These are phyloP conservation scores for Eidolon helvum DNA, from an alignment of 2,113 vertebrate species.

Conservation along the genomic window DNA sequence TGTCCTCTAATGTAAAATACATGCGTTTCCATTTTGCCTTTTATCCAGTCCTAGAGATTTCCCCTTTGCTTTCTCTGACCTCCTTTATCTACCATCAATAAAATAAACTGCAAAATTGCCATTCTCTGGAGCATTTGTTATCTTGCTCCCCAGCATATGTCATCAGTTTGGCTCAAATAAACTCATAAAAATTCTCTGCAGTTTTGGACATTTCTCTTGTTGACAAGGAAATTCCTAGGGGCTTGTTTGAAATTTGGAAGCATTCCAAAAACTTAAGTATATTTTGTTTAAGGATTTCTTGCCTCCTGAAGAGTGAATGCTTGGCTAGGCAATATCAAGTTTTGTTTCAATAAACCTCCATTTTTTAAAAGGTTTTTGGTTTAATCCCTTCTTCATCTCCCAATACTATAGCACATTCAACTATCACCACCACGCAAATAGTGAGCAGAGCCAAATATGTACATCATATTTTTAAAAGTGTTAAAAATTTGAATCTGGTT, in stretches of 20 bases:
- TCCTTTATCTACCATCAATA: neutral
- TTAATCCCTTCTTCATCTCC: neutral
- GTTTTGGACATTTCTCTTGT: neutral
- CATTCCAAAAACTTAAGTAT: neutral
- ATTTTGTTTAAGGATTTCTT: neutral
- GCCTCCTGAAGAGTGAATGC: neutral
- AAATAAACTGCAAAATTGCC: neutral
- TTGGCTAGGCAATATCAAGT: neutral
- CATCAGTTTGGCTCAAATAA: neutral
- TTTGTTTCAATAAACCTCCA: neutral
- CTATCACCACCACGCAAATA: neutral
- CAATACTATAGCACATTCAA: neutral
- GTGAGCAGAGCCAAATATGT: neutral
- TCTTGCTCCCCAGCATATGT: neutral
- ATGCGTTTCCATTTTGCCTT: neutral
- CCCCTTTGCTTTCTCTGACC: neutral
- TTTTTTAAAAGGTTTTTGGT: neutral
- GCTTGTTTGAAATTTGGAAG: neutral
- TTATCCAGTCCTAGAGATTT: neutral
- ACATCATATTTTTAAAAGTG: neutral
- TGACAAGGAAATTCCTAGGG: neutral
- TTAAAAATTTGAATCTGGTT: neutral
- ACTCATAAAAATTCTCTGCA: neutral
- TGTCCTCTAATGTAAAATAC: neutral
- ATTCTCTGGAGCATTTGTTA: neutral